Conservation (phyloP, 2,888 invertebrate species). For the Platycnemis pennipes region DNA sequence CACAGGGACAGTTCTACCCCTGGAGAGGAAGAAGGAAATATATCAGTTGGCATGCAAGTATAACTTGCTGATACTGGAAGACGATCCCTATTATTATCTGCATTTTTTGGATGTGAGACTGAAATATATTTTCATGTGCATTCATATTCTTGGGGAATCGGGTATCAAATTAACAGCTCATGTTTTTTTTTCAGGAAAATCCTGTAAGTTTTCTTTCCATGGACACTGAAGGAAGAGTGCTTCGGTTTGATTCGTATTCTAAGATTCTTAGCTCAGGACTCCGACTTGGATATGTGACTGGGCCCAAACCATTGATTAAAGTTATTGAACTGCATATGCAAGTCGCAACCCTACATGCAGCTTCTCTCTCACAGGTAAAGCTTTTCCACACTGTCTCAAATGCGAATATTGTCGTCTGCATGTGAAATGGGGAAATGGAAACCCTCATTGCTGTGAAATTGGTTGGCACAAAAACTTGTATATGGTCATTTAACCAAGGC, state of each 20-base stretch:
- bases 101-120: constrained; percentile 84
- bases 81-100: constrained; percentile 91
- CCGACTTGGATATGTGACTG: constrained; percentile 87
- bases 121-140: background rate
- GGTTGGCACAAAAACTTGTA: no score
- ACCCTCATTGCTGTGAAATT: no score
- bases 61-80: constrained; percentile 89
- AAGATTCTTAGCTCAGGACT: constrained; percentile 87
- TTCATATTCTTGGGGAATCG: no score
- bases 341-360: constrained; percentile 84
- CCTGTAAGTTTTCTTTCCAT: constrained; percentile 86
- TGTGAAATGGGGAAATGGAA: no score
- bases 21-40: constrained; percentile 85
- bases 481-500: no score
- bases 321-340: constrained; percentile 87
- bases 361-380: constrained; percentile 84
- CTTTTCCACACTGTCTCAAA: background rate
- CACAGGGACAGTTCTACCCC: constrained; percentile 85
- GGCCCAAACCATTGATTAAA: constrained; percentile 84
- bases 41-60: constrained; percentile 88
- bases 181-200: constrained; percentile 78
- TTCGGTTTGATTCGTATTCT: constrained; percentile 89
- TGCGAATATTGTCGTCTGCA: no score
- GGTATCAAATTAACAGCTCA: no score
- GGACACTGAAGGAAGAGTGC: constrained; percentile 88